Base-by-base conservation (phyloP, 2,113 vertebrate genomes). In the Gymnarchus niloticus region DNA sequence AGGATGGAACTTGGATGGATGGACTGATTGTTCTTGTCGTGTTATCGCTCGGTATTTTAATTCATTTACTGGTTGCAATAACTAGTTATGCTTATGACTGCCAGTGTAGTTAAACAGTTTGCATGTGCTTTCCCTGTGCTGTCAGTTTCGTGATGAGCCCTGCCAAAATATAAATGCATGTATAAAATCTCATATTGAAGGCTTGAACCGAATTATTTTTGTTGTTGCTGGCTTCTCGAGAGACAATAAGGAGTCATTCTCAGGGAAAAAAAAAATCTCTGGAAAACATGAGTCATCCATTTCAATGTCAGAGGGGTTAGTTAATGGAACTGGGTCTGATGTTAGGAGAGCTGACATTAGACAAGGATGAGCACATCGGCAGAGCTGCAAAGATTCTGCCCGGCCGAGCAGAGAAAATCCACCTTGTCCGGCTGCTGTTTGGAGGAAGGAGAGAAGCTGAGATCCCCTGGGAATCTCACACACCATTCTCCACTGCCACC, bases 201-300 rank as follows among this genome's bases (percentile, higher is more conserved):
- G 48, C 48, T 81, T 44, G 44, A 81, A 19, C 28, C 33, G 7
- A 6, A 3, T 1, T n/a, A 7, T 82, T 54, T 82, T 82, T 82
- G 80, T 33, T 82, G 49, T 37, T 54, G 28, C 21, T 82, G 25
- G 28, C 10, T 51, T 56, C 76, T 80, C 46, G 10, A 81, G 77
- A 54, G 25, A 41, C 28, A 82, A 82, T 54, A 19, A 28, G 56
- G 56, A 57, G 14, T 56, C 51, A 56, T 28, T 33, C 44, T 78
- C 76, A 23, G 49, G 25, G 23, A 9, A 37, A 82, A 56, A 57
- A 82, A 56, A 54, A 17, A 28, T 54, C 51, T 33, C 49, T 23
- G 65, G 14, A 33, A 82, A 56, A 41, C 76, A 37, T 82, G 80
- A 82, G 80, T 82, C 80, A 82, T 82, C 51, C 49, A 0, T 37